Conservation (phyloP, 2,888 invertebrate genomes). For the Podotricha telesiphe region DNA sequence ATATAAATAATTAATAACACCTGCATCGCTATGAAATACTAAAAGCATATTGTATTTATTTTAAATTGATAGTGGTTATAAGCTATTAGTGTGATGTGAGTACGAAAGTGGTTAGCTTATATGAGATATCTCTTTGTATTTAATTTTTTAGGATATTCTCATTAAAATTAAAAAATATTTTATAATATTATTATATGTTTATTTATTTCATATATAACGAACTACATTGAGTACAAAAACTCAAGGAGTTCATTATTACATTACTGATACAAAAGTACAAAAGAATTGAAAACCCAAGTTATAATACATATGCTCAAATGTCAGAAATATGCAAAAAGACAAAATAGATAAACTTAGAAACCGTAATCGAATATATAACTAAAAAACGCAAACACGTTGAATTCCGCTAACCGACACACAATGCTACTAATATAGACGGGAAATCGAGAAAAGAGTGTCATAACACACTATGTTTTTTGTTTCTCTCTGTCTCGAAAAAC, state of each 20-base stretch:
- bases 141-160: background rate
- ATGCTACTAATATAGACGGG: too few relatives aligned
- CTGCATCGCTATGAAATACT: conserved; percentile 4
- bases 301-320: too few relatives aligned
- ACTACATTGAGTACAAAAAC: background rate
- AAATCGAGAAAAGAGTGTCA: too few relatives aligned
- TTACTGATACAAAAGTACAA: background rate
- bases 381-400: too few relatives aligned
- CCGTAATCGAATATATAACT: too few relatives aligned
- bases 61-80: conserved; percentile 15
- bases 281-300: background rate
- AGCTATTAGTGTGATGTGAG: conserved; percentile 15
- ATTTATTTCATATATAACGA: background rate
- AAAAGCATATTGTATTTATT: conserved; percentile 17
- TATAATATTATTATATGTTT: background rate
- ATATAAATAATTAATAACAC: conserved; percentile 6
- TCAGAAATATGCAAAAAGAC: too few relatives aligned
- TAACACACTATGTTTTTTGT: too few relatives aligned
- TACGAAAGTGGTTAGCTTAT: conserved; percentile 10
- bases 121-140: conserved; percentile 6
- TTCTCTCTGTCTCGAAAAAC: too few relatives aligned
- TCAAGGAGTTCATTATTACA: background rate
- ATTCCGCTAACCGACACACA: too few relatives aligned
- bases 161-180: background rate
- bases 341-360: too few relatives aligned